Evolutionary conservation across 2,797 vertebrate species (phyloP).

Genomic region (Poecilia velifera): DNA sequence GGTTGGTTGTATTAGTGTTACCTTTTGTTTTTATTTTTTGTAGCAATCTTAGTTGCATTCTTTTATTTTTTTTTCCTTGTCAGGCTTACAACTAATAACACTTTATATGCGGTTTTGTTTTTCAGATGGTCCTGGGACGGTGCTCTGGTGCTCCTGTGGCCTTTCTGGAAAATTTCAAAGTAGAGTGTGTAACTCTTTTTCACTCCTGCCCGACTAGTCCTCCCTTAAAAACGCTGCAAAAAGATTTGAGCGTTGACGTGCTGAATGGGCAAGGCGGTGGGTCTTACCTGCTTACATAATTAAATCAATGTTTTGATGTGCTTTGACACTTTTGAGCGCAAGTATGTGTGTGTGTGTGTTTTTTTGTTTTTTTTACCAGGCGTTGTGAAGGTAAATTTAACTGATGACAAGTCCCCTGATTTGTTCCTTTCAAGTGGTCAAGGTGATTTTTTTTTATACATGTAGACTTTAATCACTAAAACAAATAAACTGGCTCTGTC

Average conservation of each 20-base stretch:
- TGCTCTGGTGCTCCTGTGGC: conserved; percentile 87
- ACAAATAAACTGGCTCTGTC: background rate
- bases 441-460: conserved; percentile 46
- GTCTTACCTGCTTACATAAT: conserved; percentile 21
- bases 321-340: background rate
- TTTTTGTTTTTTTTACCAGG: conserved; percentile 54
- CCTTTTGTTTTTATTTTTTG: background rate
- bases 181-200: conserved; percentile 76
- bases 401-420: conserved; percentile 69
- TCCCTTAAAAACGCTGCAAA: conserved; percentile 52
- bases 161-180: conserved; percentile 84
- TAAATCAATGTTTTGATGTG: background rate
- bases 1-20: conserved; percentile 71
- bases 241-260: conserved; percentile 63
- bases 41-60: background rate
- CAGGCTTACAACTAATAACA: conserved; percentile 16
- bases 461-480: background rate
- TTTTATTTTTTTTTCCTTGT: background rate
- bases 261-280: conserved; percentile 78
- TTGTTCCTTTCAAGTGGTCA: conserved; percentile 69
- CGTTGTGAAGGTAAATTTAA: conserved; percentile 74
- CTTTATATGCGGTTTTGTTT: conserved; percentile 13
- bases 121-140: conserved; percentile 83
- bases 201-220: conserved; percentile 68
- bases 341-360: background rate